Evolutionary conservation across 2,797 vertebrate genomes (phyloP).

Genomic region (Amazona ochrocephala): DNA sequence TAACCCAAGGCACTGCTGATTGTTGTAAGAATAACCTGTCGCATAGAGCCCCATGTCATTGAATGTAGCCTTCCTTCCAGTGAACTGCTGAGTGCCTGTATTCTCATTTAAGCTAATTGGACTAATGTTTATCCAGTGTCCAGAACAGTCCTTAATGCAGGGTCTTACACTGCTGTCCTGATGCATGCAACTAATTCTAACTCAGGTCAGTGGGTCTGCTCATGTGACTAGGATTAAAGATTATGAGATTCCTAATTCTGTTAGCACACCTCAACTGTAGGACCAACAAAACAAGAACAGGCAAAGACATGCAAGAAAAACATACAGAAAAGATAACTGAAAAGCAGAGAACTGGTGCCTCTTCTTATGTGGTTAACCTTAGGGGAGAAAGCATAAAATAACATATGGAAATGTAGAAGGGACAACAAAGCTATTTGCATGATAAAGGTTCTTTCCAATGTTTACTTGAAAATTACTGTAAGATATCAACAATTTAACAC

Average conservation of each 20-base stretch:
- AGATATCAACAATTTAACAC: neutral
- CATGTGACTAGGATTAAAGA: neutral
- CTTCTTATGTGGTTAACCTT: neutral
- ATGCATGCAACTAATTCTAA: neutral
- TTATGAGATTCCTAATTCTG: neutral
- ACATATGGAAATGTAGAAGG: neutral
- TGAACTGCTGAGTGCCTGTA: neutral
- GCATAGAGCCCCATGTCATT: neutral
- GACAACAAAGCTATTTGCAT: neutral
- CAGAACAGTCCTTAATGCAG: neutral
- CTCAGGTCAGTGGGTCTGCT: neutral
- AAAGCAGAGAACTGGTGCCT: neutral
- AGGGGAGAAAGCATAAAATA: neutral
- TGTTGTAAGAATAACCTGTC: neutral
- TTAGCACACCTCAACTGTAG: neutral
- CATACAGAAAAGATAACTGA: neutral
- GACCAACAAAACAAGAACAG: neutral
- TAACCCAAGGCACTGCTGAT: neutral
- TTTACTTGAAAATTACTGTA: neutral
- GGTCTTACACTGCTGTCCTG: neutral
- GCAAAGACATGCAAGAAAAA: neutral
- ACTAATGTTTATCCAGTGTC: neutral
- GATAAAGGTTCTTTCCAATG: neutral
- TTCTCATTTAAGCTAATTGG: neutral
- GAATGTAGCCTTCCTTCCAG: neutral